Evolutionary conservation across 2,888 invertebrate genomes (phyloP).

Genomic region (Epiblema foenella): DNA sequence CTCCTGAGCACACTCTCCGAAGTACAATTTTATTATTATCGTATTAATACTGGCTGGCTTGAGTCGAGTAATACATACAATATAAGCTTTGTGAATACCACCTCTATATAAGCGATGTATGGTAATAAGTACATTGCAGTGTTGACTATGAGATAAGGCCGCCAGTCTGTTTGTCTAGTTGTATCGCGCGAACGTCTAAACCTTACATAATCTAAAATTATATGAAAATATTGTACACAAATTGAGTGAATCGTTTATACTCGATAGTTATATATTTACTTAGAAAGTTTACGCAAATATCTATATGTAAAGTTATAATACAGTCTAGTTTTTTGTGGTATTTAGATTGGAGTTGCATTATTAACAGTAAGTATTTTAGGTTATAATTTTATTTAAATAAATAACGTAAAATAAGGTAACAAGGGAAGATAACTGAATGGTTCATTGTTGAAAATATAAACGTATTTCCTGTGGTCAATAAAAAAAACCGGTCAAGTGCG

Average conservation of each 20-base stretch:
- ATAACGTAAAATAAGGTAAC: no score
- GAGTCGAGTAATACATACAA: not conserved
- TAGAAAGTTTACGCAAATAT: not conserved
- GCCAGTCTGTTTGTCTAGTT: not conserved
- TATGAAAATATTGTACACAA: not conserved
- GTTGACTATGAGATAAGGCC: slow-evolving; percentile 10
- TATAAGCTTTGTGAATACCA: not conserved
- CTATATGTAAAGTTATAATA: not conserved
- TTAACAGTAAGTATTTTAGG: not conserved
- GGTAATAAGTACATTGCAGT: not conserved
- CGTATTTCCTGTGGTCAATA: no score
- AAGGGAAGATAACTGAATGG: no score
- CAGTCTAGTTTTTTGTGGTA: not conserved
- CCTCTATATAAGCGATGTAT: slow-evolving; percentile 1
- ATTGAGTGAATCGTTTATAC: not conserved
- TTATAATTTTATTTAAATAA: not conserved
- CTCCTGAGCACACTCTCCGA: no score
- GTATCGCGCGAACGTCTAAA: not conserved
- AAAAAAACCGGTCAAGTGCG: no score
- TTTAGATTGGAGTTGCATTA: not conserved
- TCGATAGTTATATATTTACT: not conserved
- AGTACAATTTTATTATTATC: no score
- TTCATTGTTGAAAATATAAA: no score
- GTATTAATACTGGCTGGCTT: not conserved
- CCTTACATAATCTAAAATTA: not conserved